Conservation (phyloP, 2,888 invertebrate genomes). For the Agapetus fuscipes region DNA sequence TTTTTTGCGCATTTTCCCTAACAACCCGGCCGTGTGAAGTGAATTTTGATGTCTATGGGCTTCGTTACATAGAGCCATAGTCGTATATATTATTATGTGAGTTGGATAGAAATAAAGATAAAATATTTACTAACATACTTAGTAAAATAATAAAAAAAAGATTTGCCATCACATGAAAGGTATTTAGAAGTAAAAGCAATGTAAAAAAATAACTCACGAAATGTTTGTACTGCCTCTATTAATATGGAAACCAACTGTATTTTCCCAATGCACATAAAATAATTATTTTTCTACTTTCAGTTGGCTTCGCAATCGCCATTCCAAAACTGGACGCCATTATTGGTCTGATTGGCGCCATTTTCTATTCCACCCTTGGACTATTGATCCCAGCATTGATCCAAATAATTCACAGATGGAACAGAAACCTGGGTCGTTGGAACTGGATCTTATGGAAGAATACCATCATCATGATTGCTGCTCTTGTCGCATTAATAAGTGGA, state of each 20-base stretch:
- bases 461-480: slow-evolving; percentile 48
- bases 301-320: slow-evolving; percentile 35
- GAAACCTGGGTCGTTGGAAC: slow-evolving; percentile 53
- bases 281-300: slow-evolving; percentile 27
- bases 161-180: no score
- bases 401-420: slow-evolving; percentile 59
- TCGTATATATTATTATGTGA: no score
- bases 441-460: slow-evolving; percentile 63
- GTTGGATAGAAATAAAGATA: no score
- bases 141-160: no score
- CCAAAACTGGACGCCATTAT: slow-evolving; percentile 40
- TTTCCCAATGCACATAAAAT: slow-evolving; percentile 1
- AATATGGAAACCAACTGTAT: background rate
- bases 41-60: no score
- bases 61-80: no score
- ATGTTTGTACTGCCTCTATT: background rate
- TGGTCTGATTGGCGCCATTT: slow-evolving; percentile 45
- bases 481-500: slow-evolving; percentile 60
- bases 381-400: slow-evolving; percentile 65
- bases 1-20: no score
- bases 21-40: no score
- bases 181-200: no score
- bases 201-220: background rate
- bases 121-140: no score
- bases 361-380: slow-evolving; percentile 64